Base-by-base conservation (phyloP, 30 jellyfish, hydroid and myxozoan genomes). In the Hydractinia echinata region DNA sequence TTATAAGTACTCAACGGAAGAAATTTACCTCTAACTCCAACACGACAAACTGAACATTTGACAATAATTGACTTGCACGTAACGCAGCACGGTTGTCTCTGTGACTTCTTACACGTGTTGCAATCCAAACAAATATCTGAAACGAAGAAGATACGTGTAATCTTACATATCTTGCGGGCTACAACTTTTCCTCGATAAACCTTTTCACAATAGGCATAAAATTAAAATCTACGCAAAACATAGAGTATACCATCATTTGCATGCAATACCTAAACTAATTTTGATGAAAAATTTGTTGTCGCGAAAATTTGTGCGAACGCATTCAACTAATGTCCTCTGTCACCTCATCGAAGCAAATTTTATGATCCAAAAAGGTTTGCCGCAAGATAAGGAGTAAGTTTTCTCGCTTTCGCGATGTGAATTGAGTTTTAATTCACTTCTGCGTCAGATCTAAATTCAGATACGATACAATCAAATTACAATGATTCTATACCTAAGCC, bases 1-100 rank as follows among this genome's bases (percentile, higher is more conserved):
- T n/a, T 15, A n/a, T n/a, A n/a, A n/a, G n/a, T n/a, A n/a, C n/a
- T n/a, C 81, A 18, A 62, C 1, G 50, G 19, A 15, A 82, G 2
- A 0, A 39, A 67, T 79, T 68, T 76, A 93, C 99, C 99, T 84
- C 91, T 81, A 14, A 93, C 99, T 13, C 95, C 94, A 19, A 88
- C 66, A 53, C 96, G 95, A 77, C 99, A 93, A 5, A 93, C 92
- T 39, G 99, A 84, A 55, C 99, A 93, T 74, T 93, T 87, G 55
- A 88, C 88, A 14, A 93, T 93, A 14, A 93, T 68, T 13, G 94
- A 76, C 55, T 88, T 88, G 79, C 99, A 93, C 15, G 80, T 87
- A 66, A 72, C 48, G 64, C 99, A 93, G 14, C 80, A 84, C 21
- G 95, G 85, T 7, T 85, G 87, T 52, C 95, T 89, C 50, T 88